Evolutionary conservation across 2,888 invertebrate species (phyloP), one percentile per base, ranked within the genome.

Genomic region (Galeopsomyia nigrocyanea): DNA sequence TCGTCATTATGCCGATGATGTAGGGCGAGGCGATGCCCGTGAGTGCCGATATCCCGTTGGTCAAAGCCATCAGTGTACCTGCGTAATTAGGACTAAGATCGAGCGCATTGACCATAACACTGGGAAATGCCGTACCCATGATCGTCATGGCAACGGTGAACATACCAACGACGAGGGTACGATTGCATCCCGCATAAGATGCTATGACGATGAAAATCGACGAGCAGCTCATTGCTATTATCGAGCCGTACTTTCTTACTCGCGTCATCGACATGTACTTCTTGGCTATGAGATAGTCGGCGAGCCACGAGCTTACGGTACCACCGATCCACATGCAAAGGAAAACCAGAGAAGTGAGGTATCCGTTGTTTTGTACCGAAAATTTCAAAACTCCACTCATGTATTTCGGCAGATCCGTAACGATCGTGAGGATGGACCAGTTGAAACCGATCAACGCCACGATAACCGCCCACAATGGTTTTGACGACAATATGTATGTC

Each of bases 401-500:
- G n/a, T n/a, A 88, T 58, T 86, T 85, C 0, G 88, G 88, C 0
- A 88, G 74, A 71, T 86, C 86, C 13, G 83, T 86, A 2, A 86
- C 82, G 79, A 86, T 79, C 0, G 85, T 86, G 63, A 86, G 84
- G 62, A 86, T 85, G 0, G 86, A 86, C 86, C 86, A 86, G 55
- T 86, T 85, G 76, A 85, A 86, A 0, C 85, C 86, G 6, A 86
- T 76, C 49, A 86, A 83, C 0, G 94, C 94, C 58, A 90, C 90
- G 13, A 94, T 90, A 14, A 94, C 83, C 0, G 94, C 94, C 90
- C 93, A 91, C 71, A 94, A 87, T 0, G 94, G 93, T 1, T 90
- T 88, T 0, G 91, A 93, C 69, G 88, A 74, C 0, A 85, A 19
- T 6, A 86, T 72, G 46, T 83, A 82, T 1, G 80, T 72, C 86